phyloP scores from a whole-genome alignment of 2,888 invertebrate species.

The Dexiosoma caninum region DNA sequence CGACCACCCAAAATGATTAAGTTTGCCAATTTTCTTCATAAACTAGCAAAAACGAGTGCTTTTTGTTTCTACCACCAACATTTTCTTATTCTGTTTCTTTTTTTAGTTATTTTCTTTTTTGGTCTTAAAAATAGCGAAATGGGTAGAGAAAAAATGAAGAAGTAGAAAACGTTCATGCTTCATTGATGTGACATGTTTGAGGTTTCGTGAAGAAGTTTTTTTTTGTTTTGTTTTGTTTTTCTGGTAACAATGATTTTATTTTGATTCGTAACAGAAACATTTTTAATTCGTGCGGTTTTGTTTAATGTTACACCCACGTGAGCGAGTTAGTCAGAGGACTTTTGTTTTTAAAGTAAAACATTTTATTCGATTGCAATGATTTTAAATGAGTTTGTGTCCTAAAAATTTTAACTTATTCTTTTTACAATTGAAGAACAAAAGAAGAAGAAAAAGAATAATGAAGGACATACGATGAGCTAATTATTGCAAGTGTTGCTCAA shows the following conservation, averaged over 20 bases:
- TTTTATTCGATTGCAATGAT: neutral
- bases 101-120: slow-evolving; percentile 27
- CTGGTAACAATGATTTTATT: slow-evolving; percentile 52
- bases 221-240: neutral
- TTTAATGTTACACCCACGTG: slow-evolving; percentile 61
- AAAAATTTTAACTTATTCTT: slow-evolving; percentile 51
- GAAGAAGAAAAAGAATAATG: neutral
- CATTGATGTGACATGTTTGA: slow-evolving; percentile 62
- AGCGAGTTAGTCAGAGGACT: neutral
- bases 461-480: too few species aligned
- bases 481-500: too few species aligned
- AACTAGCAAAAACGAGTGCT: slow-evolving; percentile 12
- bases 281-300: slow-evolving; percentile 63
- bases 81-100: slow-evolving; percentile 14
- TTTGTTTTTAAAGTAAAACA: neutral
- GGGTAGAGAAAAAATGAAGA: neutral
- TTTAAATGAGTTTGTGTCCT: slow-evolving; percentile 40
- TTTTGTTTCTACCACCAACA: slow-evolving; percentile 12
- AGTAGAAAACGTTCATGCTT: slow-evolving; percentile 46
- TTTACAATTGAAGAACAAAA: neutral
- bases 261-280: slow-evolving; percentile 58
- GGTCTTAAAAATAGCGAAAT: neutral
- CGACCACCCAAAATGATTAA: slow-evolving; percentile 65
- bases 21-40: slow-evolving; percentile 47
- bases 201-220: slow-evolving; percentile 57